Base-by-base conservation (phyloP, 2,113 vertebrate genomes). In the Cyrtonyx montezumae region DNA sequence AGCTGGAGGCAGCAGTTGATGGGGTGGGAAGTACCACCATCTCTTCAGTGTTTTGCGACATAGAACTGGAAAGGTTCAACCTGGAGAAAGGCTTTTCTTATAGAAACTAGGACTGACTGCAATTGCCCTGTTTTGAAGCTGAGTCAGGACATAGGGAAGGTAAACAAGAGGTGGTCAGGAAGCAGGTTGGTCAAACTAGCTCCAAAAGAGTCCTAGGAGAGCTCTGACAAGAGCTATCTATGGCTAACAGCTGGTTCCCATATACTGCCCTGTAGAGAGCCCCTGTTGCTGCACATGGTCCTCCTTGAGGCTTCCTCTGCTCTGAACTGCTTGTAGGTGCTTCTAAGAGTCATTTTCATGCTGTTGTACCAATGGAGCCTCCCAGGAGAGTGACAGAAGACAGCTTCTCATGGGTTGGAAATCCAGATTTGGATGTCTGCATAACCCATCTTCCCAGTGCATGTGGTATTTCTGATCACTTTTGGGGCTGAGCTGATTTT, bases 281-380 rank as follows among this genome's bases (percentile, higher is more conserved):
- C 6, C 11, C 36, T 56, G 55, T 43, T 82, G 48, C 56, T 71
- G 53, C 14, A 46, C 53, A 19, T 9, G 37, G 53, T 25, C 10
- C 8, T 34, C 5, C 22, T 42, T 46, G 40, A 43, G 30, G 51
- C 11, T 37, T 0, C 42, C 56, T 74, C 62, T 51, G 19, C 15
- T 67, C 70, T 69, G n/a, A 10, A 26, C 11, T 49, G 61, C 9
- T 32, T 59, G 43, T 46, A 7, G 0, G 1, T 13, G 4, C 26
- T 81, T 63, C n/a, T 23, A 53, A 20, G 23, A 59, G 15, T 15
- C 40, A 21, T 26, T 75, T 55, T 79, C 2, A 1, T 42, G 19
- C 11, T 40, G 11, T 15, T 81, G n/a, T n/a, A 17, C 23, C 56
- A 22, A 9, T 26, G 32, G 53, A 67, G 21, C 23, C 32, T 53